Evolutionary conservation across 2,113 vertebrate genomes (phyloP), one percentile per base, ranked within the genome.

Genomic region (Nothobranchius furzeri): DNA sequence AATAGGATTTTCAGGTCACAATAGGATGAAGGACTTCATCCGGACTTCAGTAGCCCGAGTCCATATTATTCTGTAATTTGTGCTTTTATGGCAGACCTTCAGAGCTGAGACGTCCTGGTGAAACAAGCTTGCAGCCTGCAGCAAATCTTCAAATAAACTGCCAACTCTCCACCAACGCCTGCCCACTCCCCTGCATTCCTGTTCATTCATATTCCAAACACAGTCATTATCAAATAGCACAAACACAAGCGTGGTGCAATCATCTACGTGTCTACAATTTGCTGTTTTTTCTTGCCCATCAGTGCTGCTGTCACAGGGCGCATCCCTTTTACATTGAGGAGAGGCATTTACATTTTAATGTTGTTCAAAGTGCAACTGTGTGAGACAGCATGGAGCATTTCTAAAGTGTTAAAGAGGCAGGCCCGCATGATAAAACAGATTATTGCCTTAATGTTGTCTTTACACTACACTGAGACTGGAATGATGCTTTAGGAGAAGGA

Each of bases 151-250:
- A 75, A 17, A 66, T 50, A 25, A 71, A 60, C 60, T 70, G 60
- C 53, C 73, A 84, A 72, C 45, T 76, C 66, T 76, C 37, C 56
- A 51, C 63, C 57, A 48, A 30, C 58, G 17, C 51, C 53, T 58
- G 37, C 64, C 68, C 59, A 0, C 57, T 60, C 68, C 35, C 54
- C 15, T 12, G n/a, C 11, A 1, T 6, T 63, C 3, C 57, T 37
- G 53, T 74, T 60, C 60, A 80, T 81, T 80, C 69, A 60, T 47
- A 70, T 76, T 81, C 73, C 25, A 75, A 79, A 63, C 49, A 12
- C 46, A 43, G 12, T 78, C 64, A 57, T 61, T 53, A 79, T 70
- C 56, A 75, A 73, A 57, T 25, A 64, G 52, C 3, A 8, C 15
- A 2, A 50, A 56, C 54, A 46, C 51, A 74, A 51, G 61, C 17